Evolutionary conservation across 1,140 invertebrate genomes (phyloP), one percentile per base, ranked within the genome.

Genomic region (Aphis gossypii): DNA sequence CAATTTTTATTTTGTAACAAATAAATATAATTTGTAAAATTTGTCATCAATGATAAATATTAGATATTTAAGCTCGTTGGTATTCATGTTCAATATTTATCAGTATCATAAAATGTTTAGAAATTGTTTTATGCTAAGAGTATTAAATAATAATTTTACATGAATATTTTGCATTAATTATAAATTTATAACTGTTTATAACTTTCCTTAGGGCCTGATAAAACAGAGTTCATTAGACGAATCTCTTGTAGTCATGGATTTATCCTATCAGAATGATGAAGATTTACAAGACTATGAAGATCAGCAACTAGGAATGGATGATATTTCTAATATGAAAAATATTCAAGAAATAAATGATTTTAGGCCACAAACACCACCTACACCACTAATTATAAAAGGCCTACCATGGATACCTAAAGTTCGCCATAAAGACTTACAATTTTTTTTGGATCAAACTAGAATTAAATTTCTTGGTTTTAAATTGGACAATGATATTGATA

Each of bases 381-480:
- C 83, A 21, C 48, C 88, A 25, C 8, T 93, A 7, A 54, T 95
- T 95, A 97, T 86, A 25, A 95, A 95, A 96, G 97, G 97, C 93
- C 96, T 99, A 94, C 99, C 99, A 3, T 99, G 99, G 99, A 97
- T 97, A 94, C 98, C 99, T 20, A 99, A 99, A 97, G 98, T 99
- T n/a, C 96, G 98, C 44, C 97, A 98, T 95, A 98, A 98, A 96
- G 98, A 99, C 95, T 97, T 99, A 87, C 98, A 99, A 94, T 96
- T 96, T 94, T 99, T 99, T 95, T 95, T 99, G 94, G 98, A 99
- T 94, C 97, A 97, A 94, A 98, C 98, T 14, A 96, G 99, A 94
- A 96, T 97, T 87, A 99, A 99, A 96, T 99, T 99, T 96, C 98
- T 99, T 93, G 98, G 99, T 1, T 99, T 98, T 95, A 97, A 97